Percentiles rank a stretch among this genome's conserved stretches.
Conservation (phyloP, 2,797 vertebrate genomes). For the Sparus aurata region DNA sequence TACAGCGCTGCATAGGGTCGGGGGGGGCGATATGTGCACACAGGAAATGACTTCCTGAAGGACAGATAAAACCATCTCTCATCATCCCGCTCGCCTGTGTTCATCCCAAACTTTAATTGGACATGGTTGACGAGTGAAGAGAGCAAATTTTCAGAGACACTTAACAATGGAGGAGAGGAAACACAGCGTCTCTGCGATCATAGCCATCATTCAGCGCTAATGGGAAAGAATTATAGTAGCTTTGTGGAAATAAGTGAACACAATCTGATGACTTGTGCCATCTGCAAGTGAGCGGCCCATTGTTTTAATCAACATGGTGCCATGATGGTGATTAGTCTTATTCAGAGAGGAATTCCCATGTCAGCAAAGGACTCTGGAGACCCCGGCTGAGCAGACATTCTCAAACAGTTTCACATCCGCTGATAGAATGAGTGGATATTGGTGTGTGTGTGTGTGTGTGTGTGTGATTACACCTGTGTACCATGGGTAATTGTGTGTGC, state of each 20-base stretch:
- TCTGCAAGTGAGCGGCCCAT: conserved; percentile 68
- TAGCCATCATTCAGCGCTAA: conserved; percentile 74
- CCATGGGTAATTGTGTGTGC: conserved; percentile 29
- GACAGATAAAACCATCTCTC: conserved; percentile 78
- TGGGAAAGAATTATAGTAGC: conserved; percentile 65
- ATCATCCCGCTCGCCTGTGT: conserved; percentile 55
- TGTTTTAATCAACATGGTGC: conserved; percentile 78
- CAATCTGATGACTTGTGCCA: conserved; percentile 77
- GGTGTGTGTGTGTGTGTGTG: background rate
- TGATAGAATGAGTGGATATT: too few species aligned
- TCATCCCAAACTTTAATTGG: conserved; percentile 80
- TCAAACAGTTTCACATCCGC: conserved; percentile 29
- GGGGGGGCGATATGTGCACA: conserved; percentile 63
- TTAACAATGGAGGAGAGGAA: conserved; percentile 64
- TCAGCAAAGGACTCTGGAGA: conserved; percentile 55
- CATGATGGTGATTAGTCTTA: conserved; percentile 71
- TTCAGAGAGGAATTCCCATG: conserved; percentile 76
- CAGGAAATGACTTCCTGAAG: conserved; percentile 83
- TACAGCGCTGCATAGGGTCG: conserved; percentile 54
- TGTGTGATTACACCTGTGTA: conserved; percentile 14
- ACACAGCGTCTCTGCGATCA: conserved; percentile 62
- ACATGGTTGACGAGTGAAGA: conserved; percentile 72
- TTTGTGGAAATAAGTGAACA: conserved; percentile 70
- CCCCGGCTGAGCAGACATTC: conserved; percentile 37
- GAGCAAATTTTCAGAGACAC: conserved; percentile 76